Conservation (phyloP, 1,140 invertebrate species). For the Caerostris darwini region DNA sequence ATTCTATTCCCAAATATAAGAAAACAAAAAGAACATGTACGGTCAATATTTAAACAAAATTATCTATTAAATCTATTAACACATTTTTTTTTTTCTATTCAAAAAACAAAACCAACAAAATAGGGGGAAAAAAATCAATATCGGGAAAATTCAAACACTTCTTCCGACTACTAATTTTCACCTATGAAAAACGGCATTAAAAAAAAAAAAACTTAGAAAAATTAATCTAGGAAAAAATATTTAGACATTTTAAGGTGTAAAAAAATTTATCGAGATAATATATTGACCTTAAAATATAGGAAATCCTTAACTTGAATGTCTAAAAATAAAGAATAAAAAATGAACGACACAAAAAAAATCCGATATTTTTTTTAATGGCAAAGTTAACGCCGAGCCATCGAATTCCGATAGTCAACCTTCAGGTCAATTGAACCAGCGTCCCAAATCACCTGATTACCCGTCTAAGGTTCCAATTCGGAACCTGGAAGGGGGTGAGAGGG, state of each 20-base stretch:
- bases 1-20: no score
- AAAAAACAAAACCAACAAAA: no score
- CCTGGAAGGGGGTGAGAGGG: background rate
- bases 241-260: background rate
- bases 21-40: no score
- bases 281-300: conserved; percentile 8
- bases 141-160: no score
- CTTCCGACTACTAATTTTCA: no score
- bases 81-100: no score
- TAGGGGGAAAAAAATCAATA: no score
- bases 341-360: background rate
- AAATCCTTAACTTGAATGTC: conserved; percentile 31
- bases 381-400: conserved; percentile 71
- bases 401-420: conserved; percentile 61
- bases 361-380: conserved; percentile 71
- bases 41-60: no score
- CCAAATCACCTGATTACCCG: conserved; percentile 59
- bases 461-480: conserved; percentile 2
- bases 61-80: no score
- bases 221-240: background rate
- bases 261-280: background rate
- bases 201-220: background rate
- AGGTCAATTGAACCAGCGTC: conserved; percentile 65
- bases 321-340: background rate
- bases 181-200: no score